Conservation (phyloP, 2,113 vertebrate genomes). For the Tachysurus vachellii region DNA sequence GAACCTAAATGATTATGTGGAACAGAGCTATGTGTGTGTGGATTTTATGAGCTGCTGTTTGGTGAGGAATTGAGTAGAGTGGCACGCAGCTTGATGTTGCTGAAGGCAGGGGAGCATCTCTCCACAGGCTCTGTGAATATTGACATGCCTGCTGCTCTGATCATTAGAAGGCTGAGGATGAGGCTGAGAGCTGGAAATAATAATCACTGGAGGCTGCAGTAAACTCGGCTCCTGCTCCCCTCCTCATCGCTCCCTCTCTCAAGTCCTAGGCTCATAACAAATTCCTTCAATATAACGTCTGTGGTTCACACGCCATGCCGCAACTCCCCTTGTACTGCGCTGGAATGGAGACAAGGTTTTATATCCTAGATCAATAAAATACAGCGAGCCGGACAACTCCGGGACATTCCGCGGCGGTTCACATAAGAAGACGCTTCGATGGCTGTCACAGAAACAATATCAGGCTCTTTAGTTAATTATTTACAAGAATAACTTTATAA, state of each 20-base stretch:
- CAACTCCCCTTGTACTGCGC: not conserved
- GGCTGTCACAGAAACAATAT: not conserved
- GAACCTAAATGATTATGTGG: constrained; percentile 37
- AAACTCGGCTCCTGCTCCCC: constrained; percentile 57
- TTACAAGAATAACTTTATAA: too few relatives aligned
- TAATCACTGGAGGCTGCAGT: constrained; percentile 75
- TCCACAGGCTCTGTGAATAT: constrained; percentile 51
- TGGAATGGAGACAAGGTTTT: not conserved
- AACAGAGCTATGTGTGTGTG: constrained; percentile 29
- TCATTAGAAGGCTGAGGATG: constrained; percentile 72
- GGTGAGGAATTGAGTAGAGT: constrained; percentile 46
- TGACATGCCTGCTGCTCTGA: constrained; percentile 58
- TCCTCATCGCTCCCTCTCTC: not conserved
- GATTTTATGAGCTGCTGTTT: constrained; percentile 46
- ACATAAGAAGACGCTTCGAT: not conserved
- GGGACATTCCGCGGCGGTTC: not conserved
- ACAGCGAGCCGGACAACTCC: not conserved
- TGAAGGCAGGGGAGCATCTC: constrained; percentile 49
- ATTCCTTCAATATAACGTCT: constrained; percentile 30
- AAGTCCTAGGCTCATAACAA: constrained; percentile 37
- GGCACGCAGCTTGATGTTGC: constrained; percentile 23
- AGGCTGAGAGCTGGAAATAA: constrained; percentile 64
- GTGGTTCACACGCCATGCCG: constrained; percentile 11
- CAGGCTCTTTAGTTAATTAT: not conserved
- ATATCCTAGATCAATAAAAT: not conserved